These are phyloP conservation scores for Cephus cinctus DNA, from an alignment of 1,140 invertebrate genomes.

Conservation along the genomic window DNA sequence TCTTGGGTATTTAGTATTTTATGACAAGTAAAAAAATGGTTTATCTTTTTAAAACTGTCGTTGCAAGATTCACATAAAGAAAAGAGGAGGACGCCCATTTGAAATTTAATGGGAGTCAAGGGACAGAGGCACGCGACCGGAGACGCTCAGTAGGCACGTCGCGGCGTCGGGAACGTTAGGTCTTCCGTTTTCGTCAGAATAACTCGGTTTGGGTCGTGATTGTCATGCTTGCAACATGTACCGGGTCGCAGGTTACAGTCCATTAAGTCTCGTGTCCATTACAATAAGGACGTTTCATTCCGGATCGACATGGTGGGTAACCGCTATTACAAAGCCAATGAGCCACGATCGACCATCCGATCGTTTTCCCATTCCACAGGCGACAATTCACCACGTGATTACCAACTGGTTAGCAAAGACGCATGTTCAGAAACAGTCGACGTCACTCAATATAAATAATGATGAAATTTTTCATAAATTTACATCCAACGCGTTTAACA, in stretches of 20 bases:
- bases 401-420: no score
- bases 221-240: background rate
- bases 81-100: background rate
- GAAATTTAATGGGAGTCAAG: background rate
- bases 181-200: conserved; percentile 42
- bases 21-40: no score
- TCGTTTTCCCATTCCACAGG: no score
- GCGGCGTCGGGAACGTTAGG: conserved; percentile 42
- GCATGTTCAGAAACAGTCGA: no score
- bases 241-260: conserved; percentile 38
- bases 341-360: conserved; percentile 40
- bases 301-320: conserved; percentile 42
- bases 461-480: no score
- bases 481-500: no score
- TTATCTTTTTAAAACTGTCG: conserved; percentile 5
- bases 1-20: no score
- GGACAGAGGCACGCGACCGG: conserved; percentile 48
- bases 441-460: no score
- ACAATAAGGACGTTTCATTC: conserved; percentile 45
- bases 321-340: conserved; percentile 52
- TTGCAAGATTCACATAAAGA: background rate
- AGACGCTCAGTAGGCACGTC: conserved; percentile 50
- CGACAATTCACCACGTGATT: no score
- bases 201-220: conserved; percentile 40
- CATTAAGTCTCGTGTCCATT: conserved; percentile 45